Evolutionary conservation across 2,888 invertebrate species (phyloP).

Genomic region (Thymelicus acteon): DNA sequence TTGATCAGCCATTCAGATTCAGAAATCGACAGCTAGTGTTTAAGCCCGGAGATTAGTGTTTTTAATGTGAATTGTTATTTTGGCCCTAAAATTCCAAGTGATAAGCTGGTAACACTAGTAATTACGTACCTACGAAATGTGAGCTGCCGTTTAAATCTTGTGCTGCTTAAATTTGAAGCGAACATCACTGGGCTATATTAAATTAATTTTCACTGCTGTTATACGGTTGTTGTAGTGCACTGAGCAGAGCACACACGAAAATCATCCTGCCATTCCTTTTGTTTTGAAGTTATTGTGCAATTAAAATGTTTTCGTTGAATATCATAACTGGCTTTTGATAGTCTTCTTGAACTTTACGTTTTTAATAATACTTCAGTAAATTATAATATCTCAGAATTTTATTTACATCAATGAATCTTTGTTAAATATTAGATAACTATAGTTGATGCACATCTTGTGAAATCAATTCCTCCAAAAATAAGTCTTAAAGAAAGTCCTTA

Average conservation of each 20-base stretch:
- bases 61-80: no score
- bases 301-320: slow-evolving; percentile 10
- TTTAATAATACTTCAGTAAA: no score
- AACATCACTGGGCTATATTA: slow-evolving; percentile 71
- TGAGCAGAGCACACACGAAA: slow-evolving; percentile 10
- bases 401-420: no score
- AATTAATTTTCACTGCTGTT: slow-evolving; percentile 70
- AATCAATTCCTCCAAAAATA: no score
- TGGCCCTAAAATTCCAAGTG: not conserved
- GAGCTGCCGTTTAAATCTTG: slow-evolving; percentile 81
- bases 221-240: slow-evolving; percentile 30
- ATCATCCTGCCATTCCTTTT: slow-evolving; percentile 19
- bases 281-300: slow-evolving; percentile 40
- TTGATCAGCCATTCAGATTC: no score
- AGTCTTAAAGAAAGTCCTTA: not conserved
- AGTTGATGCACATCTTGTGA: no score
- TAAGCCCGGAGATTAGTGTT: no score
- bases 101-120: slow-evolving; percentile 11
- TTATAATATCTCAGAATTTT: no score
- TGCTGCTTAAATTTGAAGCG: slow-evolving; percentile 78
- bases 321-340: not conserved
- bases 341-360: not conserved
- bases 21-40: no score
- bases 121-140: slow-evolving; percentile 64
- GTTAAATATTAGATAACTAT: no score